A percentile compares a stretch with the other conserved stretches of the same genome.
These are phyloP conservation scores for Sebastes baramenuke DNA, from an alignment of 2,797 vertebrate species.

Conservation along the genomic window DNA sequence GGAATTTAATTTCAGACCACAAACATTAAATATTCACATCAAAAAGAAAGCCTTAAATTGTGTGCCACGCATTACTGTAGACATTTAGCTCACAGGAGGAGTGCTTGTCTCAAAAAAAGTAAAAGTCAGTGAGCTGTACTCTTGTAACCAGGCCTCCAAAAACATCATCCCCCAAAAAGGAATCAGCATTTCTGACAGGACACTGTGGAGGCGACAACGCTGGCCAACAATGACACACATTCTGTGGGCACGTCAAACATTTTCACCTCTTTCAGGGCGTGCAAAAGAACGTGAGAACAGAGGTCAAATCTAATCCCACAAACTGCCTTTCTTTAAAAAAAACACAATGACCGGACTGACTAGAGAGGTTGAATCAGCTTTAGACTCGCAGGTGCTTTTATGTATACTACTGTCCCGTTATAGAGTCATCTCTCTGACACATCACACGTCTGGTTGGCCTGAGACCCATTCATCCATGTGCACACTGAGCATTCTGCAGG, in stretches of 20 bases:
- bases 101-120: not conserved
- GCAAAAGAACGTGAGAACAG: conserved; percentile 24
- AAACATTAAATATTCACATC: conserved; percentile 1
- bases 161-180: conserved; percentile 27
- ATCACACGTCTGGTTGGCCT: conserved; percentile 38
- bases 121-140: conserved; percentile 37
- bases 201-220: conserved; percentile 32
- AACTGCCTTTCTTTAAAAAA: conserved; percentile 20
- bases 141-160: conserved; percentile 13
- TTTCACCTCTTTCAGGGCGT: conserved; percentile 44
- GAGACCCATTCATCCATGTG: conserved; percentile 59
- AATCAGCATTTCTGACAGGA: conserved; percentile 57
- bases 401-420: conserved; percentile 11
- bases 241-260: conserved; percentile 41
- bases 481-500: conserved; percentile 32
- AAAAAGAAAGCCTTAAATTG: not conserved
- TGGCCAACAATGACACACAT: conserved; percentile 50
- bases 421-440: conserved; percentile 48
- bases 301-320: conserved; percentile 40
- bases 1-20: not conserved
- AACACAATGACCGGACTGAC: conserved; percentile 37
- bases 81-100: conserved; percentile 3
- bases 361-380: conserved; percentile 29
- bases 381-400: conserved; percentile 27
- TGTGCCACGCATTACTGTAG: not conserved